A percentile compares a stretch with the other conserved stretches of the same genome.
Conservation (phyloP, 2,113 vertebrate genomes). For the Cricetomys ansorgei region DNA sequence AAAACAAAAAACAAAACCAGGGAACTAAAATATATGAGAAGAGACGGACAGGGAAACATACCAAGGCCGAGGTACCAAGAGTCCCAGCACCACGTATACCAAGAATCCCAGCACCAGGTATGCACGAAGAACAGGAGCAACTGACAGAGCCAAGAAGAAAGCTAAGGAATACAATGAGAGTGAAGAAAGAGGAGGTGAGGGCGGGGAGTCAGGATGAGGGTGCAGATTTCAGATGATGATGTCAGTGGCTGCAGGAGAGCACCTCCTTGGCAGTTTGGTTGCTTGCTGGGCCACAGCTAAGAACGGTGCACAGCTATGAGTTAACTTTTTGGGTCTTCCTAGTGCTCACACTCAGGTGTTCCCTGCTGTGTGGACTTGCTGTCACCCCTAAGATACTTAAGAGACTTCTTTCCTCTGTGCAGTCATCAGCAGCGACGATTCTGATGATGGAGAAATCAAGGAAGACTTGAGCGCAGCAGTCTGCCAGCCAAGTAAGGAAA, state of each 20-base stretch:
- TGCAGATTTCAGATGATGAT: neutral
- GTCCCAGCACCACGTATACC: neutral
- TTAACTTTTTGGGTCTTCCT: neutral
- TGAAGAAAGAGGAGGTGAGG: neutral
- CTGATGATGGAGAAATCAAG: fast-evolving
- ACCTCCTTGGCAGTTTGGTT: fast-evolving
- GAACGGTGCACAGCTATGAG: neutral
- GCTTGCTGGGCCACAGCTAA: neutral
- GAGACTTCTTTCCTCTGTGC: neutral
- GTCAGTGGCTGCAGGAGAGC: neutral
- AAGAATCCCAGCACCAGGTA: neutral
- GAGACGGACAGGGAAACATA: neutral
- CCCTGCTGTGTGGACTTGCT: neutral
- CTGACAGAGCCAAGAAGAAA: neutral
- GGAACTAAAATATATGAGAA: neutral
- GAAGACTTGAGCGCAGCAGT: fast-evolving
- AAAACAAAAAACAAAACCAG: neutral
- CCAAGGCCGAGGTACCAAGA: neutral
- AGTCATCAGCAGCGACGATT: conserved; percentile 68
- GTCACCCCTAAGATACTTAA: neutral
- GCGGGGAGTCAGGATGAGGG: too few relatives aligned
- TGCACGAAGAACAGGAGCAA: neutral
- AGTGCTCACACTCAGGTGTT: neutral
- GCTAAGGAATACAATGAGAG: neutral
- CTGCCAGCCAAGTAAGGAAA: neutral